Evolutionary conservation across 2,888 invertebrate species (phyloP).

Genomic region (Rhaphigaster nebulosa): DNA sequence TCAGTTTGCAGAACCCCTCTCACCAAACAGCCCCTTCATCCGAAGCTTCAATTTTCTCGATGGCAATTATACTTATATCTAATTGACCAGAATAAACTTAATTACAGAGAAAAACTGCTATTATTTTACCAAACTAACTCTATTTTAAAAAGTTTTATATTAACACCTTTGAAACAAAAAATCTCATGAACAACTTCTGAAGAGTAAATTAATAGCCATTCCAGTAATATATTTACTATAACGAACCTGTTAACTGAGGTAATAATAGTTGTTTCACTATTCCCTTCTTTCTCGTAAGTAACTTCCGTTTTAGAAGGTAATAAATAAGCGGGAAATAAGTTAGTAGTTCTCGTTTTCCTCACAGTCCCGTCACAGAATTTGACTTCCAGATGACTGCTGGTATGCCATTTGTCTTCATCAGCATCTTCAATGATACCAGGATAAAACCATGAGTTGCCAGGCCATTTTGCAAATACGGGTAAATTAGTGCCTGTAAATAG

Average conservation of each 20-base stretch:
- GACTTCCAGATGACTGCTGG: conserved; percentile 50
- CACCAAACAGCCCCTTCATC: too few relatives aligned
- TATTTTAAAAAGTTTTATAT: too few relatives aligned
- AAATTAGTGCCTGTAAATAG: conserved; percentile 41
- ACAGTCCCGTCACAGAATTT: conserved; percentile 50
- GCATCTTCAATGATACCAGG: conserved; percentile 56
- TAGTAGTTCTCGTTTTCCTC: conserved; percentile 2
- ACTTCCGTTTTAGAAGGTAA: conserved; percentile 40
- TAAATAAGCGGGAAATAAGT: conserved; percentile 53
- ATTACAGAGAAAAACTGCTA: too few relatives aligned
- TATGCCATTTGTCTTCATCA: conserved; percentile 48
- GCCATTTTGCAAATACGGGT: conserved; percentile 57
- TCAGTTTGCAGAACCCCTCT: too few relatives aligned
- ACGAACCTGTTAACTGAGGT: conserved; percentile 40
- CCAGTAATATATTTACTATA: background rate
- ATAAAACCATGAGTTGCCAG: conserved; percentile 54
- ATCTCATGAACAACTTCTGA: too few relatives aligned
- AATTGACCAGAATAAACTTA: too few relatives aligned
- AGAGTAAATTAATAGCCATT: background rate
- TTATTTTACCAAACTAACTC: too few relatives aligned
- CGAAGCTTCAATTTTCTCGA: too few relatives aligned
- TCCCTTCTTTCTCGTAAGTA: conserved; percentile 45
- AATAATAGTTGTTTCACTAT: conserved; percentile 15
- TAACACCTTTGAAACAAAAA: too few relatives aligned
- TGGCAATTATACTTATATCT: too few relatives aligned